Evolutionary conservation across 92 coral and sea anemone genomes (phyloP), one percentile per base, ranked within the genome.

Genomic region (Epizoanthus ramosus): DNA sequence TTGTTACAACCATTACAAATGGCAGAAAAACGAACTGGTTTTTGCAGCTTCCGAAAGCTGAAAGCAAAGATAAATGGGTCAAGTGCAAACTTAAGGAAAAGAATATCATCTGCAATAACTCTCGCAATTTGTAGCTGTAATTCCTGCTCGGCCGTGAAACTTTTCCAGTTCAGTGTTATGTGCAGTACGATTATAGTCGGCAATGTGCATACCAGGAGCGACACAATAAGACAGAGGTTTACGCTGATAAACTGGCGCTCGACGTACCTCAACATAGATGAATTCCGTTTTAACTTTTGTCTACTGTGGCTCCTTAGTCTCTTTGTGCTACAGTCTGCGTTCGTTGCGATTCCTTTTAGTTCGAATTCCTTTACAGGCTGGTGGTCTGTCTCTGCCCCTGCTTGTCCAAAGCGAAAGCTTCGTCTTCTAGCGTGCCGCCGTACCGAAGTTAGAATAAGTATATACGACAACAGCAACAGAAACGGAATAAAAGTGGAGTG

Each of bases 401-500:
- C 13, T 13, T 17, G 13, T 41, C 68, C 24, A 31, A 75, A 21
- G 10, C 31, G 63, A 19, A 57, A 39, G 39, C 39, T 54, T 66
- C 89, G 75, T 24, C 33, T 86, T 50, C 73, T 65, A 13, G 65
- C 67, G 85, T 86, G 89, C 33, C 57, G 61, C 35, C 79, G 73
- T n/a, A 85, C 73, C 6, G 61, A 57, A 31, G 59, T 74, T 63
- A 85, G 17, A 18, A 80, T 72, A 6, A 61, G 13, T 10, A 79
- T 9, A 43, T 85, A 85, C 9, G 85, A 80, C 52, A 80, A n/a
- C 43, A 80, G n/a, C 14, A 85, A 17, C 18, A 85, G 50, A 57
- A 79, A 57, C 5, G 89, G 89, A 21, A 79, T 63, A 13, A 80
- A 10, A 5, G 89, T 85, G 17, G 89, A 80, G 64, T 85, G 89